These are phyloP conservation scores for Lepidocyrtoides sp. DNA, from an alignment of 2,888 invertebrate species.

Conservation along the genomic window DNA sequence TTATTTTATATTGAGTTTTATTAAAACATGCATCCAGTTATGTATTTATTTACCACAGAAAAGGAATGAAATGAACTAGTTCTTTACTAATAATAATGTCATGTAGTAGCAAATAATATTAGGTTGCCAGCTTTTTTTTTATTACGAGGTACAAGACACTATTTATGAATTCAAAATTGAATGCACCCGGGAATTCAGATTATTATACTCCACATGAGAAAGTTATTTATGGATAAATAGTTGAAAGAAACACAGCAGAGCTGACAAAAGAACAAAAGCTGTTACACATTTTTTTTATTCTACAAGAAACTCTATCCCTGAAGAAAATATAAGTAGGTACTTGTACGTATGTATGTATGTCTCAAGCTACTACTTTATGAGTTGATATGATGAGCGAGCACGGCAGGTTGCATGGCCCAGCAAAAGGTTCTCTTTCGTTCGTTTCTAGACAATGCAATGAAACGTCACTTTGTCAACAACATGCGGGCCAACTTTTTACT, in stretches of 20 bases:
- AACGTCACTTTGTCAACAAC: constrained; percentile 38
- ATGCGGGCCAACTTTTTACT: constrained; percentile 8
- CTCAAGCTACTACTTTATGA: neutral
- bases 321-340: neutral
- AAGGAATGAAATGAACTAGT: no score
- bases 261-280: neutral
- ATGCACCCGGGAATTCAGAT: neutral
- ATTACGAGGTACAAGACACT: no score
- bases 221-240: neutral
- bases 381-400: neutral
- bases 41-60: no score
- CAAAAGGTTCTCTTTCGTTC: neutral
- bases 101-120: no score
- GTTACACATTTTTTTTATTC: neutral
- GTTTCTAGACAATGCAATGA: constrained; percentile 11
- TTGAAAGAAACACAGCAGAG: neutral
- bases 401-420: neutral
- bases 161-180: neutral
- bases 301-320: neutral
- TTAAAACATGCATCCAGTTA: no score
- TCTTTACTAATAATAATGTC: no score
- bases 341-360: no score
- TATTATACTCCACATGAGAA: neutral
- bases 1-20: no score
- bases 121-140: no score